Percentiles rank a stretch among this genome's conserved stretches.
These are phyloP conservation scores for Nomada lathburiana DNA, from an alignment of 2,888 invertebrate genomes.

Conservation along the genomic window DNA sequence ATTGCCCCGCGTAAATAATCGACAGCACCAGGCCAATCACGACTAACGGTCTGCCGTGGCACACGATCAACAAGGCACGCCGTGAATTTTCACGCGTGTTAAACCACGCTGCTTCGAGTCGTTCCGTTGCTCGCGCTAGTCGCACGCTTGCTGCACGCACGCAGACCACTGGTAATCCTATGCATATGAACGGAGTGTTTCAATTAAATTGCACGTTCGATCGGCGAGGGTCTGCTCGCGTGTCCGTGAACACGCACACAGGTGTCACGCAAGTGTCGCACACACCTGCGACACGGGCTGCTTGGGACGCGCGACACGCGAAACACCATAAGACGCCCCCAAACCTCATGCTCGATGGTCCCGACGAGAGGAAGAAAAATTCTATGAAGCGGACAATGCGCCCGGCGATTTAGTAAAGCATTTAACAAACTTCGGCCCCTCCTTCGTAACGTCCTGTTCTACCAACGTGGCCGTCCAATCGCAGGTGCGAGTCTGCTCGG, in stretches of 20 bases:
- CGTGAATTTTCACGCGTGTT: constrained; percentile 54
- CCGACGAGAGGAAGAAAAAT: background rate
- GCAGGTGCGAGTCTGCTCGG: background rate
- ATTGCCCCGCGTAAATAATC: background rate
- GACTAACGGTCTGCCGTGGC: constrained; percentile 20
- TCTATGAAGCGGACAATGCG: background rate
- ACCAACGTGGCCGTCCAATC: background rate
- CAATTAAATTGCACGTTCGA: constrained; percentile 57
- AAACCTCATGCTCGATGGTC: background rate
- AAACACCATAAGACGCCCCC: constrained; percentile 10
- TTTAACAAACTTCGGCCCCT: background rate
- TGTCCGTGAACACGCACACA: constrained; percentile 32
- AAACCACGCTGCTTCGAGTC: constrained; percentile 16
- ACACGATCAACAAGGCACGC: constrained; percentile 34
- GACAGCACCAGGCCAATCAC: constrained; percentile 30
- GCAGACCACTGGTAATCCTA: constrained; percentile 26
- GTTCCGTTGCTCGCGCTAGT: constrained; percentile 40
- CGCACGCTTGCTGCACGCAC: constrained; percentile 25
- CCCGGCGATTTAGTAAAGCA: background rate
- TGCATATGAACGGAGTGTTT: constrained; percentile 51
- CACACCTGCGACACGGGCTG: constrained; percentile 32
- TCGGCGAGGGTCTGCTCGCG: constrained; percentile 7
- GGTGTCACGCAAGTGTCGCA: constrained; percentile 47
- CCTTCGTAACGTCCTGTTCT: background rate
- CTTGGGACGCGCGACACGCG: constrained; percentile 6